Evolutionary conservation across 1,140 invertebrate genomes (phyloP), one percentile per base, ranked within the genome.

Genomic region (Camponotus vicinus): DNA sequence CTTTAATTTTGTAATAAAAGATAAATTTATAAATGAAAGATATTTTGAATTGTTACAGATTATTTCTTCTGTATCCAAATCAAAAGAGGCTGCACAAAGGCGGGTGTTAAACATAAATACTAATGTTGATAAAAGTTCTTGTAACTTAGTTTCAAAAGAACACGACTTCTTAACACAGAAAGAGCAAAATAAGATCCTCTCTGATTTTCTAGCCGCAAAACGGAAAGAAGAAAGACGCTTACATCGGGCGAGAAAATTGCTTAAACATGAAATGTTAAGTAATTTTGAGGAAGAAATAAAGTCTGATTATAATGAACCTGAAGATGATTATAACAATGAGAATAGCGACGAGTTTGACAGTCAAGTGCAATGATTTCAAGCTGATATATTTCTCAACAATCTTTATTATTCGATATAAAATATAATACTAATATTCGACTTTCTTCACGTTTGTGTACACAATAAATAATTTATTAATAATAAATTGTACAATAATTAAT

Each of bases 111-210:
- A 73, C 13, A 9, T 15, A 13, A 7, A 40, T 37, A 49, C 27
- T 9, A 34, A 34, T 6, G 32, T 40, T 45, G 52, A 82, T 21
- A 18, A 18, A 13, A 37, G 7, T 32, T 1, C 42, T 59, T 11
- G 6, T 21, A 3, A 73, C 27, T 13, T 9, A 6, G 0, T 49
- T 4, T 13, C 27, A 37, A 3, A 71, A 13, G 15, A 73, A 73
- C 2, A 6, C 1, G 61, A 88, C 21, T 80, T 84, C 6, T n/a
- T 89, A 18, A 75, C 66, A 8, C 15, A 37, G 1, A 21, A 76
- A 45, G 84, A 93, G 57, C 76, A 91, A 40, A 21, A 66, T 63
- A 2, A 89, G 49, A 18, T 88, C 1, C 92, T 94, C 73, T n/a
- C 57, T 0, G 40, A 92, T 13, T 94, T 92, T 67, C 61, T 93